A percentile compares a stretch with the other conserved stretches of the same genome.
These are phyloP conservation scores for Drosophila triauraria DNA, from an alignment of 1,140 invertebrate genomes.

Conservation along the genomic window DNA sequence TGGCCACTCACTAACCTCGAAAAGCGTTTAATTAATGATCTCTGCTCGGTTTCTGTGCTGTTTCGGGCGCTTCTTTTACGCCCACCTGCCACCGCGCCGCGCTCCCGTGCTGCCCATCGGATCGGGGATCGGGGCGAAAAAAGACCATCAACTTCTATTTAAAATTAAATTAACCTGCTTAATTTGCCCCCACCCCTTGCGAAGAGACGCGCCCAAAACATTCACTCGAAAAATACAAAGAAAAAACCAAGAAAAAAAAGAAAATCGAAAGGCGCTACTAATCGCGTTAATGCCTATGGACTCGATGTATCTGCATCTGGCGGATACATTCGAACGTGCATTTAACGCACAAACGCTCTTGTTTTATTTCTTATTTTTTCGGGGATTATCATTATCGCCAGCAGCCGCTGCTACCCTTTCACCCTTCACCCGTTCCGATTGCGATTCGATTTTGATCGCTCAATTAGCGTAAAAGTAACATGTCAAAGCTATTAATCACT, in stretches of 20 bases:
- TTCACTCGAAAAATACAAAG: slow-evolving; percentile 55
- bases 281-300: slow-evolving; percentile 72
- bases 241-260: slow-evolving; percentile 9
- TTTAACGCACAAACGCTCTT: slow-evolving; percentile 75
- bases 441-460: slow-evolving; percentile 80
- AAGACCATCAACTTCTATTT: slow-evolving; percentile 77
- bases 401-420: slow-evolving; percentile 63
- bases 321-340: slow-evolving; percentile 53
- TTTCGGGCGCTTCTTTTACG: slow-evolving; percentile 70
- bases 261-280: slow-evolving; percentile 83
- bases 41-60: slow-evolving; percentile 37
- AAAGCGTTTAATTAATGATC: slow-evolving; percentile 76
- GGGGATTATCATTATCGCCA: slow-evolving; percentile 45
- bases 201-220: slow-evolving; percentile 74
- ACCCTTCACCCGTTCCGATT: slow-evolving; percentile 71
- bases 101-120: neutral
- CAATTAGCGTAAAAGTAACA: slow-evolving; percentile 84
- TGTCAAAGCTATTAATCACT: slow-evolving; percentile 83
- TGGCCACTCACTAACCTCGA: slow-evolving; percentile 75
- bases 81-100: slow-evolving; percentile 68
- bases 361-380: slow-evolving; percentile 55
- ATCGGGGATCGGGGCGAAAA: neutral
- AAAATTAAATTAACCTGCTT: slow-evolving; percentile 83
- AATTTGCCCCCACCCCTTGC: slow-evolving; percentile 63
- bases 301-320: slow-evolving; percentile 61